phyloP scores from a whole-genome alignment of 2,113 vertebrate species.

The Oncorhynchus masou region DNA sequence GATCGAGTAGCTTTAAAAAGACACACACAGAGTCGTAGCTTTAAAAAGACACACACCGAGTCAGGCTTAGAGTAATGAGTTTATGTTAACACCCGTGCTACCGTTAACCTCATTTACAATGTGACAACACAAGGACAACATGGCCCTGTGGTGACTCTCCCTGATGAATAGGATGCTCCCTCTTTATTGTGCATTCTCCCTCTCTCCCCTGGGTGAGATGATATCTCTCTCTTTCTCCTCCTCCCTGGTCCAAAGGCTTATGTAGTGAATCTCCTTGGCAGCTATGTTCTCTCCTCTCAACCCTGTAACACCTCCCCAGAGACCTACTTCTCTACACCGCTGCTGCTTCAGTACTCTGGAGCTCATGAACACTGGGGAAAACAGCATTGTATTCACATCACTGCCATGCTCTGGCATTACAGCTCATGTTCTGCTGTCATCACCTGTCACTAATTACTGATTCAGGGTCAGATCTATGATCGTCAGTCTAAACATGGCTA shows the following conservation, averaged over 20 bases:
- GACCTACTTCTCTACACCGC: not conserved
- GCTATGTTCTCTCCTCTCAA: not conserved
- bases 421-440: no score
- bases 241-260: not conserved
- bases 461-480: no score
- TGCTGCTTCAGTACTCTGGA: not conserved
- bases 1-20: constrained; percentile 2
- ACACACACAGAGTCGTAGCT: not conserved
- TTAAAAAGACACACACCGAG: not conserved
- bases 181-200: not conserved
- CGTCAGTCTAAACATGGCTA: no score
- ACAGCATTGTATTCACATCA: no score
- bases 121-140: constrained; percentile 32
- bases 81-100: constrained; percentile 19
- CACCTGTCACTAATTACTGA: no score
- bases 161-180: not conserved
- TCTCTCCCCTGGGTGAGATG: not conserved
- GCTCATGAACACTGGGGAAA: no score
- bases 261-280: not conserved
- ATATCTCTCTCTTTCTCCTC: not conserved
- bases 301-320: not conserved
- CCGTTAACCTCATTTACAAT: constrained; percentile 31
- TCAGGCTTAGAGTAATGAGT: constrained; percentile 45
- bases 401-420: no score
- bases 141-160: not conserved